A percentile compares a stretch with the other conserved stretches of the same genome.
These are phyloP conservation scores for Ornithoptera alexandrae DNA, from an alignment of 2,888 invertebrate species.

Conservation along the genomic window DNA sequence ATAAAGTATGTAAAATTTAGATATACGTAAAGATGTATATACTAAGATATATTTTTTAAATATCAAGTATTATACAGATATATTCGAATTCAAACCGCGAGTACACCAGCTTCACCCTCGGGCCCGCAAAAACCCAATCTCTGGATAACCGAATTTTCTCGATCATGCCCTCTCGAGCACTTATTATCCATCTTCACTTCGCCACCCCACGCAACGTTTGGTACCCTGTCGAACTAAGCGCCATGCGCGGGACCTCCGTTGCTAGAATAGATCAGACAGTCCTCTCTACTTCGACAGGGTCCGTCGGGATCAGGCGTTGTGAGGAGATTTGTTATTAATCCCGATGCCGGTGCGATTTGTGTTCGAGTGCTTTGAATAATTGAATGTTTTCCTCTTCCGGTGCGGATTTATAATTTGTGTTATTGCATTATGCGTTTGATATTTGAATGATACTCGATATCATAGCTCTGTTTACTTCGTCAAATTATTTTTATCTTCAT, in stretches of 20 bases:
- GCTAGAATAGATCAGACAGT: not conserved
- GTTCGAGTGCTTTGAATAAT: conserved; percentile 38
- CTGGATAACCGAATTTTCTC: conserved; percentile 48
- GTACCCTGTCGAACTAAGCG: conserved; percentile 40
- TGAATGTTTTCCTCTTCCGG: conserved; percentile 38
- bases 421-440: conserved; percentile 18
- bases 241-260: conserved; percentile 18
- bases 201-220: conserved; percentile 35
- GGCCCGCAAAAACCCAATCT: conserved; percentile 36
- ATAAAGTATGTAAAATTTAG: too few relatives aligned
- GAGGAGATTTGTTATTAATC: conserved; percentile 42
- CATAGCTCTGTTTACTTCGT: too few relatives aligned
- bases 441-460: conserved; percentile 3
- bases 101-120: conserved; percentile 40
- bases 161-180: conserved; percentile 46
- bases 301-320: conserved; percentile 33
- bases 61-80: not conserved
- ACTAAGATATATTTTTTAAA: not conserved
- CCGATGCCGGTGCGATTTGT: conserved; percentile 37
- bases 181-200: conserved; percentile 45
- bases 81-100: conserved; percentile 41
- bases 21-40: too few relatives aligned
- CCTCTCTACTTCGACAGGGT: conserved; percentile 37
- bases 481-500: too few relatives aligned
- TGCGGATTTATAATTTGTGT: conserved; percentile 27